A percentile compares a stretch with the other conserved stretches of the same genome.
Conservation (phyloP, 2,113 vertebrate species). For the rabbit (Oryctolagus cuniculus) region DNA sequence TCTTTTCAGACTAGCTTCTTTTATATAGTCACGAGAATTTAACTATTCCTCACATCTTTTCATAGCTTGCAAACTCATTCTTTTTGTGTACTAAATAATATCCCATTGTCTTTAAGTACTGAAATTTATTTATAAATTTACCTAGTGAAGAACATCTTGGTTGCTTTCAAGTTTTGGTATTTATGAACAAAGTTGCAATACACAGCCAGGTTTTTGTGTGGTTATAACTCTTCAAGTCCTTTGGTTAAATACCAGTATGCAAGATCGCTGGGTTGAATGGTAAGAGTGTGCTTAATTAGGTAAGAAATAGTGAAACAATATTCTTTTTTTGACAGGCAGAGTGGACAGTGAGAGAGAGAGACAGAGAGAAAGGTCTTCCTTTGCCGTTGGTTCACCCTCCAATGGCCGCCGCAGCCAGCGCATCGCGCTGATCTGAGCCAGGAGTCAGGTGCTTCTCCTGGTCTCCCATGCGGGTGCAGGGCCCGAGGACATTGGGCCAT, state of each 20-base stretch:
- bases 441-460: too few species aligned
- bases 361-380: too few species aligned
- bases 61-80: background rate
- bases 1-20: background rate
- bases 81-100: background rate
- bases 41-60: background rate
- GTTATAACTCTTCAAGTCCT: background rate
- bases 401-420: too few species aligned
- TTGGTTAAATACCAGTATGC: background rate
- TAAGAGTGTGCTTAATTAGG: background rate
- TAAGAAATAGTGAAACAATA: background rate
- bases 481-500: too few species aligned
- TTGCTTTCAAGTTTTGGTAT: background rate
- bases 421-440: too few species aligned
- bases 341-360: too few species aligned
- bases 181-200: background rate
- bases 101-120: background rate
- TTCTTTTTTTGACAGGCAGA: too few species aligned
- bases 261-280: background rate
- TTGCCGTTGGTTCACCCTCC: too few species aligned
- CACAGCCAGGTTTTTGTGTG: background rate
- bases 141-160: background rate
- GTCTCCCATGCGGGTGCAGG: too few species aligned
- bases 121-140: background rate
- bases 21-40: background rate